A percentile compares a stretch with the other conserved stretches of the same genome.
phyloP scores from a whole-genome alignment of 92 coral and sea anemone species.

The Phenganax marumi region DNA sequence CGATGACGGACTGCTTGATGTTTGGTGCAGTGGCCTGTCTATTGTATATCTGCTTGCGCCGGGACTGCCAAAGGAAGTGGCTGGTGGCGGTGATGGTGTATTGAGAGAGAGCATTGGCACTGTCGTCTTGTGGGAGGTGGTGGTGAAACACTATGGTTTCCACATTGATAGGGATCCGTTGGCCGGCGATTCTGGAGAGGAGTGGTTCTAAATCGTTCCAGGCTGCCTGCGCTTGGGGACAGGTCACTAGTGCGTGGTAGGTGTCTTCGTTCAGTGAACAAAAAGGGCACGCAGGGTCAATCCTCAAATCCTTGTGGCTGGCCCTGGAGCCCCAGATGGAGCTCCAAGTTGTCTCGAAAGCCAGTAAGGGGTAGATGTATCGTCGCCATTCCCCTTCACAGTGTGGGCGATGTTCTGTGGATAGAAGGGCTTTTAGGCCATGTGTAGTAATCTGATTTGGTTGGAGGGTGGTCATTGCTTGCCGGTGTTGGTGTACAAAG shows the following conservation, averaged over 20 bases:
- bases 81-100: no score
- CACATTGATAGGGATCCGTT: neutral
- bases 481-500: neutral
- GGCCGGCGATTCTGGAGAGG: neutral
- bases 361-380: neutral
- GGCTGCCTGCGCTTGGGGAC: constrained; percentile 28
- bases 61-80: neutral
- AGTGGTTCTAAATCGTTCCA: constrained; percentile 20
- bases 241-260: constrained; percentile 31
- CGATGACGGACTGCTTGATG: neutral
- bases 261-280: constrained; percentile 34
- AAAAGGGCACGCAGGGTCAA: constrained; percentile 28
- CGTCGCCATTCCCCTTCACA: neutral
- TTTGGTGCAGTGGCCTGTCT: neutral
- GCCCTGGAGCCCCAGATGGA: neutral
- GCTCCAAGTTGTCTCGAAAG: constrained; percentile 23
- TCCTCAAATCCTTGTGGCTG: neutral
- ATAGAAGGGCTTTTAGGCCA: neutral
- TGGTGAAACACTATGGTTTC: neutral
- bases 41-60: neutral
- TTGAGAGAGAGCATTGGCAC: neutral
- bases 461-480: neutral
- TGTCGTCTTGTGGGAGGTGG: neutral
- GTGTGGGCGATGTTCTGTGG: neutral
- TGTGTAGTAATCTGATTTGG: neutral